phyloP scores from a whole-genome alignment of 2,888 invertebrate genomes.

The Gortyna flavago region DNA sequence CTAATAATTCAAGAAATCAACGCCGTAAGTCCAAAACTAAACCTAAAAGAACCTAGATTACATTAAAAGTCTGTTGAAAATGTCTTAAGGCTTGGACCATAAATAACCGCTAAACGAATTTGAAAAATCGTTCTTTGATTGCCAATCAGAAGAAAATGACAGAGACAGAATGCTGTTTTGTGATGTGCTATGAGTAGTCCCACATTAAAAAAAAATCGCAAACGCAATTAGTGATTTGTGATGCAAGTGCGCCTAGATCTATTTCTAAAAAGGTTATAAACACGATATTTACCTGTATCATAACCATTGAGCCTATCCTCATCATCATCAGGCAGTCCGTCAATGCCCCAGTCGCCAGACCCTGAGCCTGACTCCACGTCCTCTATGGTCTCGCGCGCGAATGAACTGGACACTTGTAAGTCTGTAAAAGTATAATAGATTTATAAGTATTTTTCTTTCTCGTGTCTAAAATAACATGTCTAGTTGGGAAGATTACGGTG shows the following conservation, averaged over 20 bases:
- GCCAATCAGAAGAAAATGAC: background rate
- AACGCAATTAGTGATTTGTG: too few relatives aligned
- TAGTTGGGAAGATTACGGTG: background rate
- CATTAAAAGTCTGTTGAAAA: background rate
- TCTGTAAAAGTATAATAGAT: slow-evolving; percentile 76
- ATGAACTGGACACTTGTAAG: slow-evolving; percentile 78
- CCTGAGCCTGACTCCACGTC: slow-evolving; percentile 92
- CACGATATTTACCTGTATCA: slow-evolving; percentile 67
- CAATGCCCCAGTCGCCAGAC: slow-evolving; percentile 91
- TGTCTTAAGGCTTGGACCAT: background rate
- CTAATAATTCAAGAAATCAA: background rate
- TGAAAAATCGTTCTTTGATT: background rate
- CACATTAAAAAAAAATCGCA: too few relatives aligned
- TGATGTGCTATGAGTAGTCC: too few relatives aligned
- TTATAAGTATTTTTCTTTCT: background rate
- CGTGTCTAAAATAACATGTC: background rate
- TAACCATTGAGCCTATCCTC: slow-evolving; percentile 76
- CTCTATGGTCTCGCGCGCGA: slow-evolving; percentile 65
- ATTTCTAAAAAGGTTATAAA: background rate
- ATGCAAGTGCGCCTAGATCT: background rate
- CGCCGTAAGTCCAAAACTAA: background rate
- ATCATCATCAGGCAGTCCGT: slow-evolving; percentile 83
- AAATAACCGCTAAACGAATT: background rate
- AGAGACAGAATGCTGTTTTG: background rate
- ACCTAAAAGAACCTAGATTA: background rate